These are phyloP conservation scores for Kuschelorhynchus macadamiae DNA, from an alignment of 2,888 invertebrate species.

Conservation along the genomic window DNA sequence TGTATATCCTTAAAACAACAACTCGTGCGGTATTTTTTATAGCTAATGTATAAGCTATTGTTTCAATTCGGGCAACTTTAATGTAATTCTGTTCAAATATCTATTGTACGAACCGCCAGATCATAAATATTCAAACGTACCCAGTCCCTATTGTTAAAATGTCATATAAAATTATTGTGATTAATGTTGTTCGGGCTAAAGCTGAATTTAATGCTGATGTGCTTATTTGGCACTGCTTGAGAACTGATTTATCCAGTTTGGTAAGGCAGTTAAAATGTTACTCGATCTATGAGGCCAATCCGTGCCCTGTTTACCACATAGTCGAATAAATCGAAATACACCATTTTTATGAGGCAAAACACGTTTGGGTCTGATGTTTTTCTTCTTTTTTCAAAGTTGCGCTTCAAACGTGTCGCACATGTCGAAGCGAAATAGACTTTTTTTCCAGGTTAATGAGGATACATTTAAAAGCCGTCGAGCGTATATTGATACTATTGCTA, in stretches of 20 bases:
- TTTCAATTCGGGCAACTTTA: too few relatives aligned
- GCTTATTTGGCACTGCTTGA: too few relatives aligned
- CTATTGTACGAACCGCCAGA: too few relatives aligned
- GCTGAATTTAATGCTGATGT: too few relatives aligned
- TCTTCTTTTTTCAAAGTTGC: slow-evolving; percentile 24
- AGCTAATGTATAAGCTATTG: too few relatives aligned
- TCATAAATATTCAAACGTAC: too few relatives aligned
- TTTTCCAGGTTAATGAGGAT: slow-evolving; percentile 15
- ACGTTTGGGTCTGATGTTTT: slow-evolving; percentile 16
- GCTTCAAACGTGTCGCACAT: slow-evolving; percentile 37
- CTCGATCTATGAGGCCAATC: not conserved
- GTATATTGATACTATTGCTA: not conserved
- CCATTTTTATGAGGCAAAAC: slow-evolving; percentile 19
- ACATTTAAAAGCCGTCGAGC: not conserved
- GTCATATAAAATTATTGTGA: too few relatives aligned
- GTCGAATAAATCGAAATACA: slow-evolving; percentile 30
- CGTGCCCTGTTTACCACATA: slow-evolving; percentile 21
- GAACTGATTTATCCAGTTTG: not conserved
- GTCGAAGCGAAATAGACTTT: slow-evolving; percentile 13
- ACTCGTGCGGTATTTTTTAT: too few relatives aligned
- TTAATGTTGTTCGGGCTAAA: too few relatives aligned
- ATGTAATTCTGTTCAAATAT: too few relatives aligned
- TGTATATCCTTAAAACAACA: too few relatives aligned
- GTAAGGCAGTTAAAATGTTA: slow-evolving; percentile 9
- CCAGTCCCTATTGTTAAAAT: too few relatives aligned